A percentile compares a stretch with the other conserved stretches of the same genome.
Conservation (phyloP, 2,888 invertebrate genomes). For the Oconnorella tubifera region DNA sequence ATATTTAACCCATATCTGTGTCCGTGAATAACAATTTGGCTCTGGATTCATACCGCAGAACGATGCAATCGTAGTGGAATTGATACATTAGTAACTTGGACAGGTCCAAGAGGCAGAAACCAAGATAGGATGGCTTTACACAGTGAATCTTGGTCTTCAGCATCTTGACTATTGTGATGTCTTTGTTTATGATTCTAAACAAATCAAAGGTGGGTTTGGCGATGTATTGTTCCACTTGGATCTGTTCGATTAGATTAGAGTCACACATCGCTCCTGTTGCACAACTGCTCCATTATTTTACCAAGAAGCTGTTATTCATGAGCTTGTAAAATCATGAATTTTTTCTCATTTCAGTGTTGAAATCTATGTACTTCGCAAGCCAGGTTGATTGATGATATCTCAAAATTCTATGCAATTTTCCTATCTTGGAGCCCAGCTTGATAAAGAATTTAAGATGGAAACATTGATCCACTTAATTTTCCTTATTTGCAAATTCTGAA, state of each 20-base stretch:
- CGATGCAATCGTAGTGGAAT: slow-evolving; percentile 47
- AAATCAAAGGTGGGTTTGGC: slow-evolving; percentile 31
- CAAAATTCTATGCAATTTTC: slow-evolving; percentile 43
- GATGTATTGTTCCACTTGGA: slow-evolving; percentile 1
- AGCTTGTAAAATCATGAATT: slow-evolving; percentile 48
- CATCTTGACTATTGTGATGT: background rate
- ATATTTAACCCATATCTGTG: slow-evolving; percentile 43
- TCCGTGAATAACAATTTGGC: slow-evolving; percentile 40
- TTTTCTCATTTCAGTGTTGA: slow-evolving; percentile 40
- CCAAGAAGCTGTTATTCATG: slow-evolving; percentile 52
- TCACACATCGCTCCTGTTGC: slow-evolving; percentile 49
- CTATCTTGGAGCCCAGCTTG: slow-evolving; percentile 25
- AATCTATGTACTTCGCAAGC: slow-evolving; percentile 49
- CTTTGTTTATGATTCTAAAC: background rate
- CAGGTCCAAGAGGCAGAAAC: slow-evolving; percentile 52
- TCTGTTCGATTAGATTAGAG: slow-evolving; percentile 29
- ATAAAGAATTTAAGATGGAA: background rate
- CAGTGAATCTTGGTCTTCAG: background rate
- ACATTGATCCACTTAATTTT: background rate
- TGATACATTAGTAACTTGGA: slow-evolving; percentile 51
- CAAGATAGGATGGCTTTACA: slow-evolving; percentile 41
- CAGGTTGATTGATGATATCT: slow-evolving; percentile 44
- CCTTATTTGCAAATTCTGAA: background rate
- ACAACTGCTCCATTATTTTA: slow-evolving; percentile 56
- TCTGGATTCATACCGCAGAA: slow-evolving; percentile 38